Conservation (phyloP, 2,888 invertebrate species). For the Drosophila histrio region DNA sequence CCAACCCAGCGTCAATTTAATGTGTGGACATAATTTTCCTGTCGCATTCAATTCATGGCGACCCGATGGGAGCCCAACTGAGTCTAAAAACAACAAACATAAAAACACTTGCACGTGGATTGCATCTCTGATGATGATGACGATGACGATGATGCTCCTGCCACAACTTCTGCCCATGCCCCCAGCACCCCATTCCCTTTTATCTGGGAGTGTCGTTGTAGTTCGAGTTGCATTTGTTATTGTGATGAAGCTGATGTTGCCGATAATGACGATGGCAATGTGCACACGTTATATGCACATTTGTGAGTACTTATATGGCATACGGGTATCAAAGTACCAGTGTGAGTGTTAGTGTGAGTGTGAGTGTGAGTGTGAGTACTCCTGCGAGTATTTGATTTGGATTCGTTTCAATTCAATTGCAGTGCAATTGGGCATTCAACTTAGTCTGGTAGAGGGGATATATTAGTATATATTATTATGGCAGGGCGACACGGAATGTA, state of each 20-base stretch:
- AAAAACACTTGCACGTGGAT: slow-evolving; percentile 74
- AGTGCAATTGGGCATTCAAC: slow-evolving; percentile 31
- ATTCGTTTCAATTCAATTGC: slow-evolving; percentile 53
- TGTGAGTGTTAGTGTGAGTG: not conserved
- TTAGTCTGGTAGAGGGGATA: not conserved
- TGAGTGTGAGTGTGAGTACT: slow-evolving; percentile 1
- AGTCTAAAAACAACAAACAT: slow-evolving; percentile 56
- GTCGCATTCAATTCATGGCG: slow-evolving; percentile 74
- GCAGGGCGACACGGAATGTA: no score
- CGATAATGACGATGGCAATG: slow-evolving; percentile 75
- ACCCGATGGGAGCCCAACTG: slow-evolving; percentile 21
- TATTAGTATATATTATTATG: slow-evolving; percentile 3
- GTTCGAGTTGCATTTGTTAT: slow-evolving; percentile 33
- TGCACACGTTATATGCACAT: slow-evolving; percentile 74
- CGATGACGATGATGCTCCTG: slow-evolving; percentile 53
- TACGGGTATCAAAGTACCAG: slow-evolving; percentile 1
- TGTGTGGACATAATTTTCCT: slow-evolving; percentile 80
- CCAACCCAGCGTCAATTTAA: slow-evolving; percentile 66
- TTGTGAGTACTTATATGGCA: slow-evolving; percentile 60
- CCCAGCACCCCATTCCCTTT: not conserved
- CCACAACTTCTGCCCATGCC: slow-evolving; percentile 10
- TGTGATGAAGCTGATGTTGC: slow-evolving; percentile 64
- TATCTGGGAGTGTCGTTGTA: slow-evolving; percentile 19
- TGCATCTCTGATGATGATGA: slow-evolving; percentile 67
- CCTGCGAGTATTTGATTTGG: slow-evolving; percentile 46